These are phyloP conservation scores for Phoxinus phoxinus DNA, from an alignment of 2,113 vertebrate species.

Conservation along the genomic window DNA sequence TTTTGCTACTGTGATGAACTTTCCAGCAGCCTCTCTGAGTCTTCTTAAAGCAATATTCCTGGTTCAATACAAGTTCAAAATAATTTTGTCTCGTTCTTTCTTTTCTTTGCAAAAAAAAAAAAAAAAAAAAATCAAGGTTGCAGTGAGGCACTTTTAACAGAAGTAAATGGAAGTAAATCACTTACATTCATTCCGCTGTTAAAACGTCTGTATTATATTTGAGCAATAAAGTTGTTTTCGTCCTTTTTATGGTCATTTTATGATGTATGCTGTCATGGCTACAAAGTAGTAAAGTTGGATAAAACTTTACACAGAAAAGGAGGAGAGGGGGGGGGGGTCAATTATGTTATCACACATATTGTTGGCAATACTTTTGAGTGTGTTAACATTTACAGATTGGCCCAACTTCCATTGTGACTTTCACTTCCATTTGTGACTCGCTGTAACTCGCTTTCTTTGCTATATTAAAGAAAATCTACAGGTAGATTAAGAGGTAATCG, in stretches of 20 bases:
- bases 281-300: not conserved
- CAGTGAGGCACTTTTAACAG: not conserved
- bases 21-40: not conserved
- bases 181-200: not conserved
- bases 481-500: not conserved
- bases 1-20: not conserved
- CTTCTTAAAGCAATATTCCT: not conserved
- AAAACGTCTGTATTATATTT: not conserved
- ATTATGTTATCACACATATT: not conserved
- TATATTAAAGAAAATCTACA: too few relatives aligned
- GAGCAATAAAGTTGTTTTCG: not conserved
- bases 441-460: too few relatives aligned
- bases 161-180: not conserved
- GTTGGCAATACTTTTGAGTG: not conserved
- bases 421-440: not conserved
- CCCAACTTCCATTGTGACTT: not conserved
- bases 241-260: not conserved
- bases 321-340: too few relatives aligned
- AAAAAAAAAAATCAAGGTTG: not conserved
- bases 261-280: not conserved
- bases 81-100: not conserved
- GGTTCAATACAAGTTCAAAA: not conserved
- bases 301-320: not conserved
- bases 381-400: not conserved
- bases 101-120: not conserved